Percentiles rank a stretch among this genome's conserved stretches.
Evolutionary conservation across 2,888 invertebrate species (phyloP).

Genomic region (Drosophila peninsularis): DNA sequence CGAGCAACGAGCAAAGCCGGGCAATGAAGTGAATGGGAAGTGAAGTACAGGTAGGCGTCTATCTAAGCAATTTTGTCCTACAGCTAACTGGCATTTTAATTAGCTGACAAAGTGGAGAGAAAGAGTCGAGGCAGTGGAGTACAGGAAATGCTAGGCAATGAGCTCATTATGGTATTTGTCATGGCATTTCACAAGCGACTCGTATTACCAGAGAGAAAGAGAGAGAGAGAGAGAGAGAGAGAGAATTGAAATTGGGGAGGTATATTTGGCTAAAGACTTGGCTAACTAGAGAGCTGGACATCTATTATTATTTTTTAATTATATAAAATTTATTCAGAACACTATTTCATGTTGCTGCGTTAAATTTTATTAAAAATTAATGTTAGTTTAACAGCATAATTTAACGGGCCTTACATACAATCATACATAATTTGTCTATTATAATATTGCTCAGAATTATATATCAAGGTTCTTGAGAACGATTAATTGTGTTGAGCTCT

Average conservation of each 20-base stretch:
- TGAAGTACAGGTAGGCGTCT: constrained; percentile 16
- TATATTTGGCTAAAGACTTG: not conserved
- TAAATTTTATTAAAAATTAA: not conserved
- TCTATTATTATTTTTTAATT: constrained; percentile 6
- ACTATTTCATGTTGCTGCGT: not conserved
- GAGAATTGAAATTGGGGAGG: not conserved
- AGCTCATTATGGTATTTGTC: constrained; percentile 45
- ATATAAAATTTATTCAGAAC: not conserved
- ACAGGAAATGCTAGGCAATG: constrained; percentile 24
- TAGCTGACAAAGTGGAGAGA: constrained; percentile 32
- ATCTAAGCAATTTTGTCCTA: constrained; percentile 31
- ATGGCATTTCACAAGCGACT: constrained; percentile 1
- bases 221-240: not conserved
- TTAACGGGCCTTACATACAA: not conserved
- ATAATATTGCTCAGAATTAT: not conserved
- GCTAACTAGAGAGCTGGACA: not conserved
- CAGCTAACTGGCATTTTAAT: constrained; percentile 45
- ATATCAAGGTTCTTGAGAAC: too few species aligned
- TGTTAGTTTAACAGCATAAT: not conserved
- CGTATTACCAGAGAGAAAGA: not conserved
- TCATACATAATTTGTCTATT: not conserved
- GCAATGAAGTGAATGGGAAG: not conserved
- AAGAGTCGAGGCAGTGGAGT: constrained; percentile 4
- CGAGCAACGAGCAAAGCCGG: not conserved
- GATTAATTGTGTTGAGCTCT: too few species aligned